These are phyloP conservation scores for Holothuria scabra DNA, from an alignment of 53 echinoderm and acorn worm species.

Conservation along the genomic window DNA sequence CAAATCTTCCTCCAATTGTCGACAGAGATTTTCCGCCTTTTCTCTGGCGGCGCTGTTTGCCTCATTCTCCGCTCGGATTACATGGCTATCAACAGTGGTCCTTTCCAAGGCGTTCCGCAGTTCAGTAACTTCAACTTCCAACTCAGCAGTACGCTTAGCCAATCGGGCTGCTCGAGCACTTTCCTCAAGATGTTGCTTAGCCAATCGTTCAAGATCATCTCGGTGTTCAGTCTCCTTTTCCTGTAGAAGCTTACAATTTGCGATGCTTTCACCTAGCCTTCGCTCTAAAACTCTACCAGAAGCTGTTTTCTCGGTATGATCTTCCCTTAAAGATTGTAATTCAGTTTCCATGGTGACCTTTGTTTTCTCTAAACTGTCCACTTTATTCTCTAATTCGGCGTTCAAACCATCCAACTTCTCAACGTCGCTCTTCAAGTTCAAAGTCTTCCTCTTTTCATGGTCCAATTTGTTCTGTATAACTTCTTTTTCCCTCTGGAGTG, in stretches of 20 bases:
- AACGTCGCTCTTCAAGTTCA: not conserved
- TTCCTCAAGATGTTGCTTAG: conserved; percentile 66
- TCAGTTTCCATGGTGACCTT: conserved; percentile 51
- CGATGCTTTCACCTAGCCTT: conserved; percentile 63
- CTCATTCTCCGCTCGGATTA: conserved; percentile 70
- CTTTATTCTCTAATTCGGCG: conserved; percentile 53
- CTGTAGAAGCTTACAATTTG: conserved; percentile 45
- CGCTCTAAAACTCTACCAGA: conserved; percentile 64
- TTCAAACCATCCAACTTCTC: conserved; percentile 56
- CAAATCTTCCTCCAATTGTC: conserved; percentile 58
- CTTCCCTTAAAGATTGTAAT: conserved; percentile 44
- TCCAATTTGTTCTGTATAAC: conserved; percentile 51
- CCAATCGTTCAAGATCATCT: conserved; percentile 63
- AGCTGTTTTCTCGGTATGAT: conserved; percentile 55
- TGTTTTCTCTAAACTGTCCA: conserved; percentile 51
- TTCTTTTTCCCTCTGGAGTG: conserved; percentile 66
- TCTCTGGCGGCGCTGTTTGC: conserved; percentile 57
- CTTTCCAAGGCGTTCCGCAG: conserved; percentile 62
- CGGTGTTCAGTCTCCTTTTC: conserved; percentile 59
- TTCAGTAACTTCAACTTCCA: conserved; percentile 62
- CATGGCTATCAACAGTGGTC: conserved; percentile 58
- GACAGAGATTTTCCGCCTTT: conserved; percentile 58
- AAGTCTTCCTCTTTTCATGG: conserved; percentile 8
- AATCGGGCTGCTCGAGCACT: conserved; percentile 65
- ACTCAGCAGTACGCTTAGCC: conserved; percentile 65